A percentile compares a stretch with the other conserved stretches of the same genome.
phyloP scores from a whole-genome alignment of 2,113 vertebrate species.

The Rhynchopsitta pachyrhyncha region DNA sequence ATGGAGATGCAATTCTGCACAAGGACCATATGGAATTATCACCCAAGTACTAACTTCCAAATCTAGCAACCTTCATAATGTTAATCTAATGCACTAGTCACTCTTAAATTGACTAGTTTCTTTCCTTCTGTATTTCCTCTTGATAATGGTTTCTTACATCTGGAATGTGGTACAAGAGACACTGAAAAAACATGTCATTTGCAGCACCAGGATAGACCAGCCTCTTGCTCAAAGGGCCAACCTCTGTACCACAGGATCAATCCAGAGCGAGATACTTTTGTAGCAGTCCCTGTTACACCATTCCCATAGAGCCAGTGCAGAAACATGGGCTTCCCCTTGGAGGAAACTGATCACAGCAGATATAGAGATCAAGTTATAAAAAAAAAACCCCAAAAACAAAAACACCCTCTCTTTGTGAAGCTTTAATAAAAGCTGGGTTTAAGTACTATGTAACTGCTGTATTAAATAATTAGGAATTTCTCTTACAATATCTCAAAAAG shows the following conservation, averaged over 20 bases:
- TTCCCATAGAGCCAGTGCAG: neutral
- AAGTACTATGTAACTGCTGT: neutral
- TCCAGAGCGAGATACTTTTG: neutral
- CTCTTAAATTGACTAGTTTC: neutral
- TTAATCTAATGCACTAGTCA: neutral
- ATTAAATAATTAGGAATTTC: neutral
- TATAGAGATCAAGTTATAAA: neutral
- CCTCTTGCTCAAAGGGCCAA: neutral
- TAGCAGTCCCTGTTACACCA: neutral
- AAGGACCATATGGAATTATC: neutral
- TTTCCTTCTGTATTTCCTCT: neutral
- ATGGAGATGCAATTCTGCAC: neutral
- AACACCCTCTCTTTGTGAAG: neutral
- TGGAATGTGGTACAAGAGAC: neutral
- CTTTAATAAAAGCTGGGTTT: neutral
- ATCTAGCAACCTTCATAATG: neutral
- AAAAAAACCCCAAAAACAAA: rapidly evolving
- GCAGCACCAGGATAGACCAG: neutral
- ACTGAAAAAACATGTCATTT: neutral
- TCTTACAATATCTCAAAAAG: neutral
- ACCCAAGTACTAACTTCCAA: neutral
- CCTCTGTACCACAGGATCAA: neutral
- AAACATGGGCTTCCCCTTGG: neutral
- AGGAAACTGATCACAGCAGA: neutral
- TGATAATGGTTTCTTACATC: neutral